These are phyloP conservation scores for Solea senegalensis DNA, from an alignment of 2,113 vertebrate genomes.

Conservation along the genomic window DNA sequence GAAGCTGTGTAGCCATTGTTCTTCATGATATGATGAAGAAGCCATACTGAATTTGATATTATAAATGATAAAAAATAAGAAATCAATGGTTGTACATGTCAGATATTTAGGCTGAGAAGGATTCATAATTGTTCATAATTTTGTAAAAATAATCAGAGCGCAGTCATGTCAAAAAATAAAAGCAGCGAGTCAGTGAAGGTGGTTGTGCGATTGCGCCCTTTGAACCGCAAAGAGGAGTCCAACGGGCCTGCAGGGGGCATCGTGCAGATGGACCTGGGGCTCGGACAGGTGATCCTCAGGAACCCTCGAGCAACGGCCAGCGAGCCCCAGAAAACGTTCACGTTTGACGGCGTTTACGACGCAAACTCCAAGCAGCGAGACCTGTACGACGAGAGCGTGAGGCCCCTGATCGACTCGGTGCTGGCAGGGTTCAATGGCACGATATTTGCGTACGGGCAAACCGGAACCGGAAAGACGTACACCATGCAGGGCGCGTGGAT, in stretches of 20 bases:
- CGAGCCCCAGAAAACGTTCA: constrained; percentile 93
- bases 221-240: constrained; percentile 90
- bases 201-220: constrained; percentile 93
- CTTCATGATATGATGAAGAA: constrained; percentile 22
- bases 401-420: constrained; percentile 92
- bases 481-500: constrained; percentile 95
- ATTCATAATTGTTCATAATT: not conserved
- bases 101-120: constrained; percentile 19
- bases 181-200: constrained; percentile 93
- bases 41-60: constrained; percentile 24
- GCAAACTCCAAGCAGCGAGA: constrained; percentile 90
- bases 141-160: constrained; percentile 41
- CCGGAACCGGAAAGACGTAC: constrained; percentile 96
- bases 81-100: constrained; percentile 28
- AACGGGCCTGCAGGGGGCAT: constrained; percentile 80
- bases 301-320: constrained; percentile 87
- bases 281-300: constrained; percentile 93
- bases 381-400: constrained; percentile 93
- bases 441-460: constrained; percentile 95
- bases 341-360: constrained; percentile 96
- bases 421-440: constrained; percentile 96
- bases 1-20: not conserved
- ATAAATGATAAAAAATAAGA: constrained; percentile 34
- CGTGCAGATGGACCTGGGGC: constrained; percentile 89
- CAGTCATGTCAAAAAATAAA: constrained; percentile 86